These are phyloP conservation scores for Selenia dentaria DNA, from an alignment of 2,888 invertebrate genomes.

Conservation along the genomic window DNA sequence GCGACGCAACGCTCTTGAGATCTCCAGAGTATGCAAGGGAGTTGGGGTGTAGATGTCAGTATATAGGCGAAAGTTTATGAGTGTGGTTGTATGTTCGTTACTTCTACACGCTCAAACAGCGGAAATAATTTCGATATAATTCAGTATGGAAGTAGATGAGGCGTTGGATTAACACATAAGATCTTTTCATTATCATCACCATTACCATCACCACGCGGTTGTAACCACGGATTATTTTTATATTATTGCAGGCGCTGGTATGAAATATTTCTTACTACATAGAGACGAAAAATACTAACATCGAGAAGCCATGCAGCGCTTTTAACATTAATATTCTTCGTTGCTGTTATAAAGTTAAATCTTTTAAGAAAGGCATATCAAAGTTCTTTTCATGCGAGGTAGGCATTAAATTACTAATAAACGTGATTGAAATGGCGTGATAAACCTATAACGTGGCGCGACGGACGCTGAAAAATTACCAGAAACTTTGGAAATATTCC, in stretches of 20 bases:
- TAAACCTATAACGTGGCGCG: too few relatives aligned
- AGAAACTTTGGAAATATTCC: slow-evolving; percentile 36
- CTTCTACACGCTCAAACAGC: too few relatives aligned
- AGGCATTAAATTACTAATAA: slow-evolving; percentile 47
- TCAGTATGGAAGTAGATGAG: too few relatives aligned
- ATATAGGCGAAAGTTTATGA: too few relatives aligned
- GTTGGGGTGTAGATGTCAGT: slow-evolving; percentile 50
- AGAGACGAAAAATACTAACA: slow-evolving; percentile 17
- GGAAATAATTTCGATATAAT: too few relatives aligned
- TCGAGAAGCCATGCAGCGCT: slow-evolving; percentile 7
- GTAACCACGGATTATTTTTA: too few relatives aligned
- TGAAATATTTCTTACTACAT: not conserved
- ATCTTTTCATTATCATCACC: too few relatives aligned
- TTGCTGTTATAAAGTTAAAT: slow-evolving; percentile 35
- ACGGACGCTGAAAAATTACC: slow-evolving; percentile 42
- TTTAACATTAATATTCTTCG: slow-evolving; percentile 20
- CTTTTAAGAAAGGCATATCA: slow-evolving; percentile 41
- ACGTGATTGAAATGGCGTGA: slow-evolving; percentile 55
- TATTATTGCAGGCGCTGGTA: not conserved
- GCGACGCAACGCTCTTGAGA: slow-evolving; percentile 26
- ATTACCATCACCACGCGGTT: too few relatives aligned
- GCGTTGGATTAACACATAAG: too few relatives aligned
- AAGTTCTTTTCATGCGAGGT: slow-evolving; percentile 38
- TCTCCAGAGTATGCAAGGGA: slow-evolving; percentile 12
- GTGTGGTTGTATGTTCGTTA: too few relatives aligned